Evolutionary conservation across 2,113 vertebrate genomes (phyloP).

Genomic region (Excalfactoria chinensis): DNA sequence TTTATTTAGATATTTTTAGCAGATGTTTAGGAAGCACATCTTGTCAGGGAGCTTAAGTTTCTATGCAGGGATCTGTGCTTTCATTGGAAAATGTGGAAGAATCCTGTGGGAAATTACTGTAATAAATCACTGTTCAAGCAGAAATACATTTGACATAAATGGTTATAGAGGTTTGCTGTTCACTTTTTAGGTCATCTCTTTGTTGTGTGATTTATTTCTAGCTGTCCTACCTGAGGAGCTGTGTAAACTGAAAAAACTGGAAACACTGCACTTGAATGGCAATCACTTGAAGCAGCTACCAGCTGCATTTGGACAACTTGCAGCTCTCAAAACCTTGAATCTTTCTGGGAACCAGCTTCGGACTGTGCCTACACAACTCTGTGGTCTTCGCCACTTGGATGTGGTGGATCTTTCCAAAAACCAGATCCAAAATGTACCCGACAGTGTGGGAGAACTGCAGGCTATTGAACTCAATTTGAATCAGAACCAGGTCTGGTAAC

Average conservation of each 20-base stretch:
- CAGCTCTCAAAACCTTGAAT: conserved; percentile 87
- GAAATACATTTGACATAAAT: background rate
- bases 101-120: background rate
- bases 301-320: conserved; percentile 84
- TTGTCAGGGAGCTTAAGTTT: background rate
- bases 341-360: conserved; percentile 90
- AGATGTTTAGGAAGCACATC: background rate
- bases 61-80: background rate
- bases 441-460: conserved; percentile 88
- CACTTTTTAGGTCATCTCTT: background rate
- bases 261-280: conserved; percentile 88
- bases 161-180: background rate
- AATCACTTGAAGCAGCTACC: conserved; percentile 90
- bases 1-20: background rate
- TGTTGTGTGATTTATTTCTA: conserved; percentile 50
- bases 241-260: conserved; percentile 93
- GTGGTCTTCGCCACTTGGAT: conserved; percentile 88
- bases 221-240: conserved; percentile 88
- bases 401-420: conserved; percentile 94
- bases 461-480: conserved; percentile 97
- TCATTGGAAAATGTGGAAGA: background rate
- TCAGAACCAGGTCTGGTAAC: conserved; percentile 92
- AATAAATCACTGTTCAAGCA: background rate
- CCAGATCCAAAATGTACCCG: conserved; percentile 87
- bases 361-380: conserved; percentile 87